These are phyloP conservation scores for Desmophyllum pertusum DNA, from an alignment of 92 coral and sea anemone genomes.

Conservation along the genomic window DNA sequence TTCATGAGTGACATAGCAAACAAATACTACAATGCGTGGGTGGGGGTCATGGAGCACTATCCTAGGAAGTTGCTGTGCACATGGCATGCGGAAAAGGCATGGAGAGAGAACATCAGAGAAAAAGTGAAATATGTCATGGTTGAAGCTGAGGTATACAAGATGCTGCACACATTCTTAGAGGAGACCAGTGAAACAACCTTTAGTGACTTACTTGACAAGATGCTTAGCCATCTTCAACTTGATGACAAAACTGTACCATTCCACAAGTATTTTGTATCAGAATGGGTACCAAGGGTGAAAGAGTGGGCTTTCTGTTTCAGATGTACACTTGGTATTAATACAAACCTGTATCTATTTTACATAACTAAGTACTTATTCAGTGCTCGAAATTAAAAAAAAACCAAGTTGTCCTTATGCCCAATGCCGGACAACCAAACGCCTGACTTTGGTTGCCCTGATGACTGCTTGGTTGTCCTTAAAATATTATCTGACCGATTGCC, in stretches of 20 bases:
- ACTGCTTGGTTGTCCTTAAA: too few relatives aligned
- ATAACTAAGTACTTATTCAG: too few relatives aligned
- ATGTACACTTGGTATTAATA: slow-evolving; percentile 40
- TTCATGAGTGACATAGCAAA: slow-evolving; percentile 72
- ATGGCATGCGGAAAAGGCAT: slow-evolving; percentile 61
- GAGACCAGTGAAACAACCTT: slow-evolving; percentile 52
- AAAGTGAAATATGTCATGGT: slow-evolving; percentile 48
- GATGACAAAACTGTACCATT: slow-evolving; percentile 13
- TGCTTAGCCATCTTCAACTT: slow-evolving; percentile 24
- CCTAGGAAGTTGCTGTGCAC: slow-evolving; percentile 55
- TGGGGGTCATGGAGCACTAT: slow-evolving; percentile 46
- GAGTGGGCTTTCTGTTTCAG: slow-evolving; percentile 57
- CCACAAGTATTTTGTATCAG: slow-evolving; percentile 45
- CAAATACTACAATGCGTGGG: slow-evolving; percentile 72
- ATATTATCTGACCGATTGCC: too few relatives aligned
- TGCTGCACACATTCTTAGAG: slow-evolving; percentile 56
- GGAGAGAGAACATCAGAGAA: slow-evolving; percentile 42
- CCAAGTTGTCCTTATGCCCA: too few relatives aligned
- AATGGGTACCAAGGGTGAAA: slow-evolving; percentile 47
- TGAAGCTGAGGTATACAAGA: slow-evolving; percentile 56
- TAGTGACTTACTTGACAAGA: slow-evolving; percentile 8
- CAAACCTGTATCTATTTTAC: too few relatives aligned
- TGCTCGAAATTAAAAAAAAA: too few relatives aligned
- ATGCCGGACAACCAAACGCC: too few relatives aligned
- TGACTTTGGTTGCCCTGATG: too few relatives aligned